Evolutionary conservation across 2,113 vertebrate genomes (phyloP), one percentile per base, ranked within the genome.

Genomic region (Corythornis vintsioides): DNA sequence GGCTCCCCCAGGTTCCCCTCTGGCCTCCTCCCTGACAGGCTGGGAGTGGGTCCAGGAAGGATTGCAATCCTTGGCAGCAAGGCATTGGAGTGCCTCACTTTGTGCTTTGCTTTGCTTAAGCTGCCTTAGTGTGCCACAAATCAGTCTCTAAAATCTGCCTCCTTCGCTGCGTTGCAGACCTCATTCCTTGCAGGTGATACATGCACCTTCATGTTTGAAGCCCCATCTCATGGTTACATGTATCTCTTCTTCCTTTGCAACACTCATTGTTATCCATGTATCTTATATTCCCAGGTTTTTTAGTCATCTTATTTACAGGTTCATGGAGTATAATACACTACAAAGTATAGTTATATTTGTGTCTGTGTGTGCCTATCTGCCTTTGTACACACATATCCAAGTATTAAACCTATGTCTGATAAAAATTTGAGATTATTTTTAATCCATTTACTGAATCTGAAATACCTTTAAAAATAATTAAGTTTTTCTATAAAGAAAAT

Each of bases 1-100:
- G 52, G 4, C 24, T 69, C 3, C n/a, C 6, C 20, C 0, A 3
- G 15, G 8, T 48, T 4, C 6, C 17, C 3, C 0, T 0, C 6
- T 2, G 8, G 16, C 45, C 13, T 33, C 10, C 24, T 38, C 26
- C 8, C 12, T 7, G 6, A 2, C 0, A 9, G 1, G 15, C 12
- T 9, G 19, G 22, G 12, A 10, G 21, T 14, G 64, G 29, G 1
- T 18, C 33, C 73, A 71, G 12, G 15, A 35, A 18, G 14, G 9
- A 6, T 4, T 82, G 4, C 7, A 15, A 9, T 29, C 10, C 18
- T 24, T 61, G 53, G 20, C 14, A 50, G 26, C 28, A 52, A 35
- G 24, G 18, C 9, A 17, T 7, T 14, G 8, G 15, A 17, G 2
- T 33, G 9, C 9, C 22, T 52, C 0, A 0, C 6, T n/a, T 52